Evolutionary conservation across 1,140 invertebrate genomes (phyloP).

Genomic region (Frieseomelitta varia): DNA sequence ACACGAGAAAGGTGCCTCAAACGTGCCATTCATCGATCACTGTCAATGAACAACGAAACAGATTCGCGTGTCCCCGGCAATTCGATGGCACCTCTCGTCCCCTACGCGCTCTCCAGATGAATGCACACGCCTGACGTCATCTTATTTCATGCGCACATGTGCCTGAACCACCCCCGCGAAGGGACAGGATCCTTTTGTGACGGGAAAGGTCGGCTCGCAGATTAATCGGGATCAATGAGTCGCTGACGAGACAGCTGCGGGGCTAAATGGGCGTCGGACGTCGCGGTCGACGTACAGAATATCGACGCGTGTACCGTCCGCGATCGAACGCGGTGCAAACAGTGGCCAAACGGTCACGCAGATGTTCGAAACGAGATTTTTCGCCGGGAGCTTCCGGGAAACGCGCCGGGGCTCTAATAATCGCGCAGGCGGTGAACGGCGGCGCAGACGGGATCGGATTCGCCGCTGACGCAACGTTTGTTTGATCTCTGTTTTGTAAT

Average conservation of each 20-base stretch:
- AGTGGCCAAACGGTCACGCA: background rate
- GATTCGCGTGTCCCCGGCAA: background rate
- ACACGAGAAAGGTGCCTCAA: background rate
- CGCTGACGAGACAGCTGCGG: constrained; percentile 57
- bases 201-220: constrained; percentile 9
- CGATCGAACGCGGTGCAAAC: background rate
- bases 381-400: too few species aligned
- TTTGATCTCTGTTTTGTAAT: background rate
- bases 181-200: constrained; percentile 51
- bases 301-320: constrained; percentile 18
- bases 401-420: background rate
- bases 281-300: background rate
- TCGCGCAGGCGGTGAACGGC: background rate
- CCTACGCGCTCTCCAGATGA: constrained; percentile 20
- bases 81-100: background rate
- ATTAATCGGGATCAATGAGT: constrained; percentile 61
- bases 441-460: background rate
- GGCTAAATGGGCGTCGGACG: constrained; percentile 56
- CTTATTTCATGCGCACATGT: constrained; percentile 41
- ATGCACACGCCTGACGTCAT: constrained; percentile 49
- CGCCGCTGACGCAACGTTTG: background rate
- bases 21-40: background rate
- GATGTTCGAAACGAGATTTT: constrained; percentile 40
- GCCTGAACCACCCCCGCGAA: constrained; percentile 28
- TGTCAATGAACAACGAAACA: background rate